Percentiles rank a stretch among this genome's conserved stretches.
Conservation (phyloP, 2,797 vertebrate genomes). For the Pangasius macronema region DNA sequence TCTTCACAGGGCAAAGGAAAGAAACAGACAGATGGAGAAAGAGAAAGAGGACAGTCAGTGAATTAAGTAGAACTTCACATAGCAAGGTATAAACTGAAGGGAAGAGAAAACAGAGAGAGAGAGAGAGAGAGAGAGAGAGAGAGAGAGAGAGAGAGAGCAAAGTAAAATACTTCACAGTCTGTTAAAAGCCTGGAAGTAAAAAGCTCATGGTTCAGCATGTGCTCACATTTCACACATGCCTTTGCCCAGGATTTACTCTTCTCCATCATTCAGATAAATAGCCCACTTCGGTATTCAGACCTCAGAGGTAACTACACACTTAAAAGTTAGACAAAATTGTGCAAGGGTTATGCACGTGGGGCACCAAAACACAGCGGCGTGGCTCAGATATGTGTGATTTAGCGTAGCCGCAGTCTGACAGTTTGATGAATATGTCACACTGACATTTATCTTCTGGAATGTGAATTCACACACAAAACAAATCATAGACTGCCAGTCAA, state of each 20-base stretch:
- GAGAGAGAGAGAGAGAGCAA: background rate
- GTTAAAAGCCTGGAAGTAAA: constrained; percentile 2
- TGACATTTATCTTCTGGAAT: no score
- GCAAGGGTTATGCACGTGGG: background rate
- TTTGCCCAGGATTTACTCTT: background rate
- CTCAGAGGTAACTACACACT: background rate
- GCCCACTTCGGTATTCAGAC: background rate
- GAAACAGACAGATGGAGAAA: background rate
- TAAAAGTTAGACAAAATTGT: background rate
- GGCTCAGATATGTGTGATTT: background rate
- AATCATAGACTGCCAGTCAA: no score
- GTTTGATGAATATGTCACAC: no score
- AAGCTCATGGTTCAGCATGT: background rate
- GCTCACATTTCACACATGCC: background rate
- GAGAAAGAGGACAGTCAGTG: background rate
- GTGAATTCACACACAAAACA: no score
- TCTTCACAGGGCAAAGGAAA: background rate
- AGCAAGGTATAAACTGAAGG: background rate
- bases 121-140: background rate
- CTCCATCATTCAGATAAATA: background rate
- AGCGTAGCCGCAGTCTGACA: no score
- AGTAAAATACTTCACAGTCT: background rate
- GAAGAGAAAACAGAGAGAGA: background rate
- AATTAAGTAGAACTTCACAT: background rate
- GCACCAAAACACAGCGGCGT: no score